Evolutionary conservation across 2,797 vertebrate genomes (phyloP).

Genomic region (Lagorchestes hirsutus): DNA sequence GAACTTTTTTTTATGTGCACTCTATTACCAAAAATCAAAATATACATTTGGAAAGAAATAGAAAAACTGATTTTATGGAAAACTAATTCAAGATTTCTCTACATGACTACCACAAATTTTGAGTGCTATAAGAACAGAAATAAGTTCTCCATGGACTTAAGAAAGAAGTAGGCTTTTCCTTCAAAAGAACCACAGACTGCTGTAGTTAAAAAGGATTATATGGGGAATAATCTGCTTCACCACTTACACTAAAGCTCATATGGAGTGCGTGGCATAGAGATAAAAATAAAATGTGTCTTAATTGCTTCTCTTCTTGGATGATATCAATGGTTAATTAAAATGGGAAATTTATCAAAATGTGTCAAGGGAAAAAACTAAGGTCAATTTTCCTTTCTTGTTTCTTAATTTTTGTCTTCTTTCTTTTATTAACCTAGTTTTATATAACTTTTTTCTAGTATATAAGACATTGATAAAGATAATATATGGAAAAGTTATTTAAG

Average conservation of each 20-base stretch:
- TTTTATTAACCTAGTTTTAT: constrained; percentile 14
- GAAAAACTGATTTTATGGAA: constrained; percentile 26
- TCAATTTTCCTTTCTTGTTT: background rate
- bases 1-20: constrained; percentile 31
- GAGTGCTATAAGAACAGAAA: background rate
- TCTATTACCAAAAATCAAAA: background rate
- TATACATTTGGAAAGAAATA: background rate
- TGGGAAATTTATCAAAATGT: constrained; percentile 35
- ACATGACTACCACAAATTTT: background rate
- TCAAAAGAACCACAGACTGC: background rate
- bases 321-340: constrained; percentile 14
- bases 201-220: background rate
- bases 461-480: background rate
- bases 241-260: background rate
- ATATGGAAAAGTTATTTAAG: background rate
- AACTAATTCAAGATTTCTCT: constrained; percentile 21
- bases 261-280: background rate
- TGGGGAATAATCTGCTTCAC: constrained; percentile 1
- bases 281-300: background rate
- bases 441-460: constrained; percentile 23
- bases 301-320: background rate
- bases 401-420: constrained; percentile 35
- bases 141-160: background rate
- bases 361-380: background rate
- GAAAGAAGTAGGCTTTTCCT: background rate